phyloP scores from a whole-genome alignment of 2,888 invertebrate genomes.

The Bombylius major region DNA sequence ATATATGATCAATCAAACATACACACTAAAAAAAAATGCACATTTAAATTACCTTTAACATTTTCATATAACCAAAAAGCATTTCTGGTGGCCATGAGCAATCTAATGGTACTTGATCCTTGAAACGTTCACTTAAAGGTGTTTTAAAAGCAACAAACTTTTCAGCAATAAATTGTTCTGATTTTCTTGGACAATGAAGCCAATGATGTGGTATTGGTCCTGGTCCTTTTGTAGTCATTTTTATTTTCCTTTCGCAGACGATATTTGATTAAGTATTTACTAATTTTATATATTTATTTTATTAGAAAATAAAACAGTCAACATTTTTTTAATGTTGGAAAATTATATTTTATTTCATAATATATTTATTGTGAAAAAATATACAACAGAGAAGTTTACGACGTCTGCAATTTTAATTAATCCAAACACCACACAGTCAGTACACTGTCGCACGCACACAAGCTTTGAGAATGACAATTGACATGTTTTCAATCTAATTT shows the following conservation, averaged over 20 bases:
- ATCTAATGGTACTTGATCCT: constrained; percentile 70
- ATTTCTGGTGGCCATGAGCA: constrained; percentile 78
- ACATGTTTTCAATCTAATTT: too few species aligned
- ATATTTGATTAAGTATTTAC: too few species aligned
- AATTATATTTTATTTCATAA: too few species aligned
- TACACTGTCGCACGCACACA: too few species aligned
- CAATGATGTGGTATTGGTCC: constrained; percentile 75
- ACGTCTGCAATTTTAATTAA: too few species aligned
- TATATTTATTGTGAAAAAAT: too few species aligned
- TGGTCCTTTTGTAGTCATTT: constrained; percentile 25
- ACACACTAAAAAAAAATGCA: not conserved
- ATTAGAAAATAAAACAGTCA: too few species aligned
- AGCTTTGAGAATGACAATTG: too few species aligned
- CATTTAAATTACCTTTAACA: constrained; percentile 48
- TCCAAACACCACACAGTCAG: too few species aligned
- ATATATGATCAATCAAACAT: not conserved
- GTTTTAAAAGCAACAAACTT: constrained; percentile 70
- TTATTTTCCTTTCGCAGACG: not conserved
- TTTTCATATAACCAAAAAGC: constrained; percentile 68
- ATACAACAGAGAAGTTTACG: too few species aligned
- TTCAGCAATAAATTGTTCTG: constrained; percentile 54
- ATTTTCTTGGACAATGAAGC: constrained; percentile 78
- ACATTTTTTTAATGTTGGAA: too few species aligned
- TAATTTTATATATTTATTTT: too few species aligned
- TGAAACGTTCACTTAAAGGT: constrained; percentile 70